Evolutionary conservation across 1,140 invertebrate species (phyloP).

Genomic region (Danaus plexippus): DNA sequence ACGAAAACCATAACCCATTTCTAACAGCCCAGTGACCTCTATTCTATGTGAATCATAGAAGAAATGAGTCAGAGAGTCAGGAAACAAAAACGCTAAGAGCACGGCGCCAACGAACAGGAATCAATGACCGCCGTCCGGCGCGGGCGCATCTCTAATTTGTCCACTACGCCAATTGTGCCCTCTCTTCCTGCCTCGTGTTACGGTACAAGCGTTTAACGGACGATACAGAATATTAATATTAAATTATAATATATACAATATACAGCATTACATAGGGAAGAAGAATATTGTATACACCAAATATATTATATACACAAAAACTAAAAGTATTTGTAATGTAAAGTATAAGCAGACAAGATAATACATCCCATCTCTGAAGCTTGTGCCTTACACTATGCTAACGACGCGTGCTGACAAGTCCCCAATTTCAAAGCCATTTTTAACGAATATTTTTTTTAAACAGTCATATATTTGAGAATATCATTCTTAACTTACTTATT

Average conservation of each 20-base stretch:
- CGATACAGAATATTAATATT: no score
- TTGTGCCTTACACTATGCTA: conserved; percentile 3
- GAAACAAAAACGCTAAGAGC: conserved; percentile 18
- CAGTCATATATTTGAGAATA: no score
- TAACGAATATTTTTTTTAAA: no score
- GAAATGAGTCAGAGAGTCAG: conserved; percentile 11
- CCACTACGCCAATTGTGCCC: conserved; percentile 58
- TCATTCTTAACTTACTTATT: no score
- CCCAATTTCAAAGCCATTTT: conserved; percentile 3
- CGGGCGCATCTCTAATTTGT: conserved; percentile 52
- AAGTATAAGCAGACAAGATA: no score
- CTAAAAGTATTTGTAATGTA: no score
- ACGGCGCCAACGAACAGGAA: conserved; percentile 30
- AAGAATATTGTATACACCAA: no score
- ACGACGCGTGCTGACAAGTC: conserved; percentile 7
- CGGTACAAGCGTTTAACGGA: conserved; percentile 21
- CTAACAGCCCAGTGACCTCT: conserved; percentile 20
- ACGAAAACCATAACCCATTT: no score
- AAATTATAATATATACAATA: no score
- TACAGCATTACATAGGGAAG: no score
- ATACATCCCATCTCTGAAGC: background rate
- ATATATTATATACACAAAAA: no score
- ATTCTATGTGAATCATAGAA: conserved; percentile 19
- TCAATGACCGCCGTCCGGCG: conserved; percentile 60
- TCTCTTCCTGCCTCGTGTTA: conserved; percentile 48